phyloP scores from a whole-genome alignment of 1,140 invertebrate species.

The Rhyacophila brunnea region DNA sequence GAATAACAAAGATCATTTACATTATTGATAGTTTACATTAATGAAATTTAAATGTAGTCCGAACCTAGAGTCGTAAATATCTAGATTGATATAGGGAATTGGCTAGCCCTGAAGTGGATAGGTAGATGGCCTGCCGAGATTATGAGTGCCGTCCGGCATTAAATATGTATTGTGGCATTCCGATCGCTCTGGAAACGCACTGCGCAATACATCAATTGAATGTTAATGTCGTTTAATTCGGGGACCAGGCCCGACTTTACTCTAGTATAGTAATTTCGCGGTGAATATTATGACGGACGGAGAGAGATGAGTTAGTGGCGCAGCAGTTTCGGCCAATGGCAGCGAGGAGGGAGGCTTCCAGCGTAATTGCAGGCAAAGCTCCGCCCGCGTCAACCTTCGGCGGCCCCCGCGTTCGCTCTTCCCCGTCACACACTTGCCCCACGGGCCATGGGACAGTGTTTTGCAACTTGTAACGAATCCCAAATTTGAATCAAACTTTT shows the following conservation, averaged over 20 bases:
- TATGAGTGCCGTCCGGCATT: constrained; percentile 9
- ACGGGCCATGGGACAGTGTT: background rate
- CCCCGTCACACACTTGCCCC: background rate
- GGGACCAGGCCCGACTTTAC: constrained; percentile 15
- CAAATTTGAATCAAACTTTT: too few relatives aligned
- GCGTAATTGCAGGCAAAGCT: constrained; percentile 22
- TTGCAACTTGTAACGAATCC: background rate
- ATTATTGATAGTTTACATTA: too few relatives aligned
- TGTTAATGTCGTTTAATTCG: constrained; percentile 34
- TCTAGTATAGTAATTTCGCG: constrained; percentile 31
- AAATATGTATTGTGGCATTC: constrained; percentile 23
- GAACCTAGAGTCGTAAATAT: too few relatives aligned
- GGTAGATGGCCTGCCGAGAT: background rate
- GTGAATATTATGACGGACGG: constrained; percentile 19
- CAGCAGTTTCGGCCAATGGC: constrained; percentile 11
- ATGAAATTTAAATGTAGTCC: too few relatives aligned
- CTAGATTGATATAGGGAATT: too few relatives aligned
- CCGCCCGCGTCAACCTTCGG: constrained; percentile 8
- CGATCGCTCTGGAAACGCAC: background rate
- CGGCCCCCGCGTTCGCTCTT: background rate
- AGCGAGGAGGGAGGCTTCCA: constrained; percentile 12
- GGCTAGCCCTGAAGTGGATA: too few relatives aligned
- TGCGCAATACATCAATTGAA: constrained; percentile 25
- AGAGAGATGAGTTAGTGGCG: constrained; percentile 24
- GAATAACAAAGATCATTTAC: too few relatives aligned